Evolutionary conservation across 1,140 invertebrate species (phyloP), one percentile per base, ranked within the genome.

Genomic region (Tyrophagus putrescentiae): DNA sequence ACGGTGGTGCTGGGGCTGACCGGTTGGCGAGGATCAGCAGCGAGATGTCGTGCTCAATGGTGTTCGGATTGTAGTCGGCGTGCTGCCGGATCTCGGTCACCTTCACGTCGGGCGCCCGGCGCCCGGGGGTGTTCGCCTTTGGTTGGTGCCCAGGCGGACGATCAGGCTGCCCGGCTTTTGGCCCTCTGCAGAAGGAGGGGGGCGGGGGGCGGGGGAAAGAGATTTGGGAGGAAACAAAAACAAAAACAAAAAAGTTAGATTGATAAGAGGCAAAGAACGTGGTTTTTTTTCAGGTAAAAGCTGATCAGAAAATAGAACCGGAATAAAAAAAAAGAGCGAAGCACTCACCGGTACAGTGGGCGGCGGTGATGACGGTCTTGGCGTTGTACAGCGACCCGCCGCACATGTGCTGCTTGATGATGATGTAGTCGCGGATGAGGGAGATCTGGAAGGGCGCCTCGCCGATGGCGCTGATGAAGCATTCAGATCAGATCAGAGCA

Each of bases 281-380:
- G n/a, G 36, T 39, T 39, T 39, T 39, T n/a, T 13, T 39, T 39
- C n/a, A 39, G 11, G 36, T 39, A 39, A 39, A 39, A 39, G n/a
- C n/a, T n/a, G n/a, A n/a, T n/a, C n/a, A n/a, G n/a, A n/a, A n/a
- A n/a, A n/a, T n/a, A n/a, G n/a, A n/a, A n/a, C n/a, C n/a, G n/a
- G n/a, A n/a, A n/a, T n/a, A n/a, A 39, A n/a, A n/a, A 13, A 54
- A 50, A 11, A 16, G 27, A n/a, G 31, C 16, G 31, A 31, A 31
- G n/a, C 39, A 54, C 52, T 34, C 52, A 33, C 53, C 4, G 25
- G 53, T 58, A 31, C 57, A 58, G 27, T 58, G 57, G 5, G 57
- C 57, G 27, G 57, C 57, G 16, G 57, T 58, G 2, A 58, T 4
- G 3, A 58, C 28, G 3, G 57, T 56, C 11, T 58, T n/a, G n/a